Conservation (phyloP, 2,888 invertebrate species). For the Abrostola tripartita region DNA sequence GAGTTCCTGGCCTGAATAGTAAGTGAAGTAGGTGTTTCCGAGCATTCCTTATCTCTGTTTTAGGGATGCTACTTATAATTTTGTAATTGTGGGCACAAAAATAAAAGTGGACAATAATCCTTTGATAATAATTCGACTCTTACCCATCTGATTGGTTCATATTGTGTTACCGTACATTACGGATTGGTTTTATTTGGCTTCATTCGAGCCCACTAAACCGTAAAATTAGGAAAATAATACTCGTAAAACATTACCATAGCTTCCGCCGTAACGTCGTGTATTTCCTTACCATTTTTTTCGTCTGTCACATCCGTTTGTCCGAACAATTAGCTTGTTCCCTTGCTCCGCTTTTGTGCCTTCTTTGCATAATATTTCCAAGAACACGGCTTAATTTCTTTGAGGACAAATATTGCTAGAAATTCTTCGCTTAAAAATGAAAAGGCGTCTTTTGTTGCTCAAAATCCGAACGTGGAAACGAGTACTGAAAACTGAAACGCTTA, state of each 20-base stretch:
- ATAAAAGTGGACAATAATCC: slow-evolving; percentile 23
- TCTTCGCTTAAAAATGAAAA: slow-evolving; percentile 44
- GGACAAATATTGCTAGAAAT: slow-evolving; percentile 61
- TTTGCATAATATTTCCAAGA: slow-evolving; percentile 68
- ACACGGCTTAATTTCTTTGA: slow-evolving; percentile 67
- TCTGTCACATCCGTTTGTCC: slow-evolving; percentile 71
- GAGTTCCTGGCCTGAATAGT: slow-evolving; percentile 53
- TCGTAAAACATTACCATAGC: slow-evolving; percentile 60
- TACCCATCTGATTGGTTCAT: not conserved
- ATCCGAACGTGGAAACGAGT: slow-evolving; percentile 35
- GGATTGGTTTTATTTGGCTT: slow-evolving; percentile 19
- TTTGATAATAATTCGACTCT: not conserved
- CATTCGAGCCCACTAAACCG: slow-evolving; percentile 29
- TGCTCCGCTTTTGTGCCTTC: slow-evolving; percentile 57
- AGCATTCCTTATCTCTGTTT: slow-evolving; percentile 51
- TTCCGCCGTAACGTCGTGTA: slow-evolving; percentile 64
- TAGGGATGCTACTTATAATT: slow-evolving; percentile 39
- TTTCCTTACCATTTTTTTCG: slow-evolving; percentile 67
- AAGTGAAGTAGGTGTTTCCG: slow-evolving; percentile 51
- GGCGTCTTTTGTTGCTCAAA: slow-evolving; percentile 39
- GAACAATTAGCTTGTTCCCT: slow-evolving; percentile 71
- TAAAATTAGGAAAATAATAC: slow-evolving; percentile 47
- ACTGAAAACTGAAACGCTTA: slow-evolving; percentile 32
- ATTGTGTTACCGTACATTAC: slow-evolving; percentile 5
- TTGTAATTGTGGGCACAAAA: slow-evolving; percentile 25